Conservation (phyloP, 2,797 vertebrate species). For the Podargus strigoides region DNA sequence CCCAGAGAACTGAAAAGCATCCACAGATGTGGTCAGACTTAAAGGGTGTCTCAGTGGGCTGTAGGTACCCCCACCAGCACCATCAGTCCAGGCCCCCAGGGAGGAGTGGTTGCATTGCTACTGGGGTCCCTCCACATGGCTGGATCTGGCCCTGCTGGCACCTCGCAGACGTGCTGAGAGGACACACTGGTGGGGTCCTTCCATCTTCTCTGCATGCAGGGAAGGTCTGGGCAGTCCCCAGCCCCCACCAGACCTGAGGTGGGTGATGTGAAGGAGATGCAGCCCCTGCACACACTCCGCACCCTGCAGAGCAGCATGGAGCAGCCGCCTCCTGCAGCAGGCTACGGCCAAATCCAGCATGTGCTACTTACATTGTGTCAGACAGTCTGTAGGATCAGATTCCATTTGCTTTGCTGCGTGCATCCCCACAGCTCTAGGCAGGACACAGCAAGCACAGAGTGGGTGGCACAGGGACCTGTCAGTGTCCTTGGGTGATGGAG, state of each 20-base stretch:
- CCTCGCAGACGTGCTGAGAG: background rate
- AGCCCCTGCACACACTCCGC: rapidly evolving
- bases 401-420: background rate
- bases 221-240: background rate
- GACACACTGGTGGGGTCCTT: rapidly evolving
- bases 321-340: background rate
- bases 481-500: background rate
- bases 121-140: background rate
- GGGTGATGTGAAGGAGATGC: background rate
- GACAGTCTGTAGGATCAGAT: background rate
- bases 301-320: background rate
- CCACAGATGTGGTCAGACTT: background rate
- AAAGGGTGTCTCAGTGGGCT: background rate
- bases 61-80: rapidly evolving
- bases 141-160: background rate
- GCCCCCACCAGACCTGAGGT: background rate
- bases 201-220: rapidly evolving
- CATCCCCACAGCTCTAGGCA: background rate
- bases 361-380: background rate
- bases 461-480: background rate
- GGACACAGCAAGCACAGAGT: background rate
- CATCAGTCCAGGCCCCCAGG: background rate
- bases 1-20: background rate
- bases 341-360: rapidly evolving
- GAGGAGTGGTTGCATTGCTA: background rate